Conservation (phyloP, 2,888 invertebrate species). For the Thelaira solivaga region DNA sequence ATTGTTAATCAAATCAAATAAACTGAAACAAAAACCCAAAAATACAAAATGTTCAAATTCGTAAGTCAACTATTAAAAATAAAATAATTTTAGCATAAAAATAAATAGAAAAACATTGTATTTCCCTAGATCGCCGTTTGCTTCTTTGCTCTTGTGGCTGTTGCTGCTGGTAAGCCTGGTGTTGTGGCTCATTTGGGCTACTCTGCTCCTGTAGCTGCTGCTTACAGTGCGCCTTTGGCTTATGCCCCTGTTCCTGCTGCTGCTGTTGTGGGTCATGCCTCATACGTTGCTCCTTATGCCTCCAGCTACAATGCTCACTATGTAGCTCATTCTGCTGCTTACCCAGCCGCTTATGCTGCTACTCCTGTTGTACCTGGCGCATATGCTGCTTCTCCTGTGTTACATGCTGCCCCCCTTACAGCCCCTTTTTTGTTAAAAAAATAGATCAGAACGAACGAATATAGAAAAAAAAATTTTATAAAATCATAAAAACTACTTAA, state of each 20-base stretch:
- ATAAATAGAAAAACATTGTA: background rate
- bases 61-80: no score
- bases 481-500: no score
- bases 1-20: constrained; percentile 17
- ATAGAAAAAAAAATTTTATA: no score
- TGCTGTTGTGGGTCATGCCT: constrained; percentile 69
- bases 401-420: constrained; percentile 46
- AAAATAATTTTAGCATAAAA: no score
- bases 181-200: constrained; percentile 54
- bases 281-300: constrained; percentile 71
- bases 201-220: constrained; percentile 21
- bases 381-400: constrained; percentile 63
- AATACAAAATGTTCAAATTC: constrained; percentile 72
- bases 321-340: constrained; percentile 71
- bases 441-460: no score
- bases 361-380: constrained; percentile 64
- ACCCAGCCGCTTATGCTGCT: constrained; percentile 68
- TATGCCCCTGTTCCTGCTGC: constrained; percentile 56
- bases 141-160: constrained; percentile 71
- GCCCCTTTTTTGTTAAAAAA: constrained; percentile 45
- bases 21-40: constrained; percentile 59
- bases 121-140: constrained; percentile 67
- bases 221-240: constrained; percentile 42
- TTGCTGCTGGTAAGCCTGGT: constrained; percentile 67
- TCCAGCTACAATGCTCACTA: constrained; percentile 70